These are phyloP conservation scores for Leptoteleia sp. DNA, from an alignment of 1,140 invertebrate species.

Conservation along the genomic window DNA sequence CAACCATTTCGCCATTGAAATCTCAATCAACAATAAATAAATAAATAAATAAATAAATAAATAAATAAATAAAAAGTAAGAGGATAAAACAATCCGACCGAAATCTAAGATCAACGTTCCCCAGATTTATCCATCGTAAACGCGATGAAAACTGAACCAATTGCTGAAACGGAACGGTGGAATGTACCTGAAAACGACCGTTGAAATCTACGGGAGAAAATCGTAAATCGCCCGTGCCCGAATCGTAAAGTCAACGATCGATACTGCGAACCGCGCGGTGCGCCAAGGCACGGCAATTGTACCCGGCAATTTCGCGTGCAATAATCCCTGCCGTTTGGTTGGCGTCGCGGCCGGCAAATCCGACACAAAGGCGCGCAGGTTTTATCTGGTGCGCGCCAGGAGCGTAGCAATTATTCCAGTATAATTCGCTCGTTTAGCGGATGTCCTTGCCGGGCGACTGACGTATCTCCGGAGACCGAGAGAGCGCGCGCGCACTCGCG, in stretches of 20 bases:
- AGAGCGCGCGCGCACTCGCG: slow-evolving; percentile 23
- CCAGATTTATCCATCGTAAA: too few species aligned
- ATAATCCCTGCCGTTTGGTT: slow-evolving; percentile 9
- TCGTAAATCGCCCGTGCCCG: background rate
- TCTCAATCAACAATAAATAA: too few species aligned
- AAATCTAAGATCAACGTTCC: too few species aligned
- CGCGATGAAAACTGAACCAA: too few species aligned
- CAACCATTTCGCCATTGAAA: too few species aligned
- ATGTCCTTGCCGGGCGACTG: slow-evolving; percentile 73
- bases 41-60: too few species aligned
- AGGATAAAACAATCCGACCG: too few species aligned
- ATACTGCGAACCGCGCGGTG: slow-evolving; percentile 11
- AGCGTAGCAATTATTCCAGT: slow-evolving; percentile 72
- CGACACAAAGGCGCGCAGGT: slow-evolving; percentile 47
- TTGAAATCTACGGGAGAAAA: too few species aligned
- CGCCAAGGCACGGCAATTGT: background rate
- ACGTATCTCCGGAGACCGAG: slow-evolving; percentile 70
- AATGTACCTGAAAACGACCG: background rate
- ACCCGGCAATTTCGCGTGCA: slow-evolving; percentile 2
- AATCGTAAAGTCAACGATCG: slow-evolving; percentile 6
- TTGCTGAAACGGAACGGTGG: too few species aligned
- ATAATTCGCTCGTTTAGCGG: slow-evolving; percentile 75
- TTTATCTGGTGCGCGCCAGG: slow-evolving; percentile 57
- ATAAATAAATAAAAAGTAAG: too few species aligned
- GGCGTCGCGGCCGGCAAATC: slow-evolving; percentile 30